Percentiles rank a stretch among this genome's conserved stretches.
Evolutionary conservation across 2,113 vertebrate species (phyloP).

Genomic region (Agelaius phoeniceus): DNA sequence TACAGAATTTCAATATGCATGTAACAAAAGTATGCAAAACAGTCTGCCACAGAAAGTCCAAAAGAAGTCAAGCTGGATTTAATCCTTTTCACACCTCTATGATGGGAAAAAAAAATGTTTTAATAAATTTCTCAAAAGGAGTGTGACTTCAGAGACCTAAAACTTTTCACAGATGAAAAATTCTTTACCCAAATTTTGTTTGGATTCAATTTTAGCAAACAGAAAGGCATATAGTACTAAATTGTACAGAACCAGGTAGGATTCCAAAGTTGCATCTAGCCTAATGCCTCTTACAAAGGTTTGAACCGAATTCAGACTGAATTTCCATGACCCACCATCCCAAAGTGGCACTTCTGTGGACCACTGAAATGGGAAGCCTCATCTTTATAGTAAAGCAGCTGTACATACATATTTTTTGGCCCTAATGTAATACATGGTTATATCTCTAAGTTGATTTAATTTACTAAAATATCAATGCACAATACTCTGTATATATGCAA

Average conservation of each 20-base stretch:
- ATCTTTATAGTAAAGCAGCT: not conserved
- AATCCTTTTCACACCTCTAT: slow-evolving; percentile 25
- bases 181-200: not conserved
- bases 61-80: not conserved
- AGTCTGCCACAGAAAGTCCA: slow-evolving; percentile 22
- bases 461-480: not conserved
- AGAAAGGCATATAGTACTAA: not conserved
- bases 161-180: not conserved
- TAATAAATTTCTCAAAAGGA: slow-evolving; percentile 11
- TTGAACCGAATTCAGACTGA: not conserved
- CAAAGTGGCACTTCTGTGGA: not conserved
- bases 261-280: slow-evolving; percentile 2
- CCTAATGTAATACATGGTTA: not conserved
- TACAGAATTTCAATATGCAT: slow-evolving; percentile 13
- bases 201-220: slow-evolving; percentile 30
- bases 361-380: not conserved
- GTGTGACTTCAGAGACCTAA: not conserved
- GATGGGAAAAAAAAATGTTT: not conserved
- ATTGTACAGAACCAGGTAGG: not conserved
- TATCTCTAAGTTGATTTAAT: not conserved
- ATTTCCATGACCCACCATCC: not conserved
- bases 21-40: slow-evolving; percentile 26
- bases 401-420: not conserved
- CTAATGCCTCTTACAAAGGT: not conserved
- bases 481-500: not conserved